These are phyloP conservation scores for Eueremaeus valkanovi DNA, from an alignment of 2,888 invertebrate genomes.

Conservation along the genomic window DNA sequence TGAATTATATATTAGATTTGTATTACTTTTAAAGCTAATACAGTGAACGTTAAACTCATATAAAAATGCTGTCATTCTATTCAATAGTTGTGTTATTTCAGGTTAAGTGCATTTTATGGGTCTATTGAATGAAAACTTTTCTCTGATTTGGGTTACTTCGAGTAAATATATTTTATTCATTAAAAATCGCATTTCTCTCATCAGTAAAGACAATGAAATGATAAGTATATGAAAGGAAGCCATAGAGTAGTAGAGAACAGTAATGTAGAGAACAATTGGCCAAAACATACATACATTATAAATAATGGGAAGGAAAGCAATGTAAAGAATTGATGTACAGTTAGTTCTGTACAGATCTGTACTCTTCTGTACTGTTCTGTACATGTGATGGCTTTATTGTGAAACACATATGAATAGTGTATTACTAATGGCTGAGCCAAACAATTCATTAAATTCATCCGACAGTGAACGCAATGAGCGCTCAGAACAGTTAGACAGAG, in stretches of 20 bases:
- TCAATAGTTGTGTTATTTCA: not conserved
- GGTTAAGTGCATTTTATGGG: not conserved
- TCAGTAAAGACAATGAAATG: constrained; percentile 2
- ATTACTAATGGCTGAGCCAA: constrained; percentile 8
- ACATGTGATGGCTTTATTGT: constrained; percentile 3
- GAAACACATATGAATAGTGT: constrained; percentile 12
- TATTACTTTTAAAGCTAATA: no score
- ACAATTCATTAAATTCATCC: constrained; percentile 27
- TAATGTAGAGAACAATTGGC: not conserved
- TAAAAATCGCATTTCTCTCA: constrained; percentile 15
- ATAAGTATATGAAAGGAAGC: not conserved
- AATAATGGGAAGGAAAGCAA: constrained; percentile 7
- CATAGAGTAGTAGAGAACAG: not conserved
- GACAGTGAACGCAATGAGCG: not conserved
- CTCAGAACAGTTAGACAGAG: not conserved
- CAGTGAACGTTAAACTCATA: no score
- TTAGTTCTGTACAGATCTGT: no score
- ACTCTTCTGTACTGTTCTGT: not conserved
- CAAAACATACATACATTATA: constrained; percentile 20
- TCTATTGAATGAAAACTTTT: not conserved
- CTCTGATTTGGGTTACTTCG: not conserved
- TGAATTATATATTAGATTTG: no score
- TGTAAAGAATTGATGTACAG: not conserved
- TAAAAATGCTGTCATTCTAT: not conserved
- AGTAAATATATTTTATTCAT: not conserved